A percentile compares a stretch with the other conserved stretches of the same genome.
Evolutionary conservation across 2,113 vertebrate genomes (phyloP).

Genomic region (Thunnus thynnus): DNA sequence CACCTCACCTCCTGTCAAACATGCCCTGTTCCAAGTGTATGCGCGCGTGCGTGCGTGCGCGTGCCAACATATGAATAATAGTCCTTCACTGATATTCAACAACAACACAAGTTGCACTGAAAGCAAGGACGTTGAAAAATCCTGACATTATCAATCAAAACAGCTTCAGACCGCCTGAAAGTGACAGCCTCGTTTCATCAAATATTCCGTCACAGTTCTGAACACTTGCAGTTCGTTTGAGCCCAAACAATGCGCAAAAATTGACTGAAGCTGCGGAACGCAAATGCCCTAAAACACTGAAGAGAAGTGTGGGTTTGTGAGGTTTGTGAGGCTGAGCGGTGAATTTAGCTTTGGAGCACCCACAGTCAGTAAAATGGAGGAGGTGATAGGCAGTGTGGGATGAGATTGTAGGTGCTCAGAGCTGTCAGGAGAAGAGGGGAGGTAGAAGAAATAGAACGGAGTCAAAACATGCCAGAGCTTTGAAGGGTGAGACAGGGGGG

Average conservation of each 20-base stretch:
- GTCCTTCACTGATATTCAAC: constrained; percentile 2
- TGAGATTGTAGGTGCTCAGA: constrained; percentile 68
- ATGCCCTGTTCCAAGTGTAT: too few relatives aligned
- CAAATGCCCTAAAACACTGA: constrained; percentile 14
- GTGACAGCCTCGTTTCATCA: constrained; percentile 10
- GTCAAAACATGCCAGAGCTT: constrained; percentile 64
- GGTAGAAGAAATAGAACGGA: constrained; percentile 24
- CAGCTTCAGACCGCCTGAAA: constrained; percentile 13
- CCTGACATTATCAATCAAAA: neutral
- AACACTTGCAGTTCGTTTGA: constrained; percentile 28
- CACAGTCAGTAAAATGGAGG: constrained; percentile 73
- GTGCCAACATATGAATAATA: neutral
- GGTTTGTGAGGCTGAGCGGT: constrained; percentile 31
- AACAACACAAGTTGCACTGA: constrained; percentile 48
- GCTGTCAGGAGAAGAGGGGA: constrained; percentile 52
- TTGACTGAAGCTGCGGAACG: neutral
- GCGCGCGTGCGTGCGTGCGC: neutral
- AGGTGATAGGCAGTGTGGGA: constrained; percentile 72
- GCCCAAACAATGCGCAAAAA: neutral
- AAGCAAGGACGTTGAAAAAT: neutral
- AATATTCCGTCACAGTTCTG: constrained; percentile 8
- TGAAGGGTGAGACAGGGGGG: neutral
- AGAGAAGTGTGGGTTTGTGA: constrained; percentile 56
- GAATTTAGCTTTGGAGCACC: constrained; percentile 56
- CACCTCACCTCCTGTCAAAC: constrained; percentile 12